phyloP scores from a whole-genome alignment of 2,888 invertebrate genomes.

The Xanthorhoe designata region DNA sequence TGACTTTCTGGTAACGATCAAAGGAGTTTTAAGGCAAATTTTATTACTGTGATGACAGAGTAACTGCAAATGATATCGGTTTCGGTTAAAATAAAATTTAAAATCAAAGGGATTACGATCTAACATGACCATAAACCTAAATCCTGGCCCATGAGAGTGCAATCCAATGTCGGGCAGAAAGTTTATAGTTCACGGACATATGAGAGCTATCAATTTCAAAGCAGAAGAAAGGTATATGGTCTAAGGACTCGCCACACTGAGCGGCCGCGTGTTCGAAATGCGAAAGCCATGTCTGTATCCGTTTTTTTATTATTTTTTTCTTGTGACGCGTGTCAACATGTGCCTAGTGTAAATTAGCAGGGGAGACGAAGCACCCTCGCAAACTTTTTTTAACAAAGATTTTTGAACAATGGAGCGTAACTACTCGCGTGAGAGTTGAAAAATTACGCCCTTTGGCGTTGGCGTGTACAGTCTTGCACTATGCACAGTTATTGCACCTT shows the following conservation, averaged over 20 bases:
- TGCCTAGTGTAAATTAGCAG: slow-evolving; percentile 82
- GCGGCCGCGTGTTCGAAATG: slow-evolving; percentile 68
- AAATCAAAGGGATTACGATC: slow-evolving; percentile 55
- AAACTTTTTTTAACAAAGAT: slow-evolving; percentile 78
- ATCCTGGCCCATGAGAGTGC: slow-evolving; percentile 53
- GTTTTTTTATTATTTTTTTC: slow-evolving; percentile 77
- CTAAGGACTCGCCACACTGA: slow-evolving; percentile 60
- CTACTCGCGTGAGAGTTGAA: slow-evolving; percentile 79
- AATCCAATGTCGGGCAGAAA: slow-evolving; percentile 59
- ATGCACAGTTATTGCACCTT: slow-evolving; percentile 18
- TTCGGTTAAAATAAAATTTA: slow-evolving; percentile 44
- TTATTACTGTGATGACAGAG: slow-evolving; percentile 41
- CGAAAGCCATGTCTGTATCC: slow-evolving; percentile 75
- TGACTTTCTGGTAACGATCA: slow-evolving; percentile 43
- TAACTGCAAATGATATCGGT: slow-evolving; percentile 40
- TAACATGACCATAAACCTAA: slow-evolving; percentile 67
- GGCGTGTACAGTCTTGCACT: slow-evolving; percentile 46
- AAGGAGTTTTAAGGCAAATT: slow-evolving; percentile 34
- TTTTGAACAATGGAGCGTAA: slow-evolving; percentile 80
- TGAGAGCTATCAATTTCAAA: slow-evolving; percentile 68
- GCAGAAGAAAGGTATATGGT: slow-evolving; percentile 63
- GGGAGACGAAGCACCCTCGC: slow-evolving; percentile 79
- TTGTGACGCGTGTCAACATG: slow-evolving; percentile 82
- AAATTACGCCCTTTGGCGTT: slow-evolving; percentile 75
- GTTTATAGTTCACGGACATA: slow-evolving; percentile 59